Conservation (phyloP, 2,113 vertebrate species). For the Myotis yumanensis region DNA sequence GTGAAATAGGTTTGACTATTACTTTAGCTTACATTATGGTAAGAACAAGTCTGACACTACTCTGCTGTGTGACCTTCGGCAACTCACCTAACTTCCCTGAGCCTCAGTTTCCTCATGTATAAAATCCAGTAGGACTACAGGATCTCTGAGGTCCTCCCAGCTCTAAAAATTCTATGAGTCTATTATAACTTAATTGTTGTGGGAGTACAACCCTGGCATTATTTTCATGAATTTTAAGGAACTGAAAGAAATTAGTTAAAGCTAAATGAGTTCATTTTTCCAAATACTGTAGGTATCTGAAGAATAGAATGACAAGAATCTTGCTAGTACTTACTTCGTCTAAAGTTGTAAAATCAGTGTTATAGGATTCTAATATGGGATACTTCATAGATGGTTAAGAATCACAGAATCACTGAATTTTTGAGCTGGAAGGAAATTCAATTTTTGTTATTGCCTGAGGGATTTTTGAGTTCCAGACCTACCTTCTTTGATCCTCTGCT, state of each 20-base stretch:
- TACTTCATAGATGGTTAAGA: not conserved
- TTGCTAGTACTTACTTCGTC: not conserved
- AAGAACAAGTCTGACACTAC: conserved; percentile 13
- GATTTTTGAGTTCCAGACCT: conserved; percentile 74
- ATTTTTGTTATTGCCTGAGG: conserved; percentile 75
- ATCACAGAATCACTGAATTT: conserved; percentile 69
- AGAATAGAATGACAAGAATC: not conserved
- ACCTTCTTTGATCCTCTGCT: conserved; percentile 80
- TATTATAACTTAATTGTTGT: conserved; percentile 59
- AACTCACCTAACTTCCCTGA: conserved; percentile 46
- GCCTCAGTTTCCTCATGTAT: conserved; percentile 18
- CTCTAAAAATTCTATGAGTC: conserved; percentile 72
- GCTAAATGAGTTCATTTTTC: not conserved
- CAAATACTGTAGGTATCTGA: not conserved
- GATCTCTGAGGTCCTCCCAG: conserved; percentile 59
- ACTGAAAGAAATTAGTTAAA: conserved; percentile 35
- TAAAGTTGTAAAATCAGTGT: not conserved
- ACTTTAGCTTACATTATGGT: not conserved
- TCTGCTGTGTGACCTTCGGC: not conserved
- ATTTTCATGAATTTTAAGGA: conserved; percentile 57
- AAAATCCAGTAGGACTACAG: conserved; percentile 56
- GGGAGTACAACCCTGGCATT: not conserved
- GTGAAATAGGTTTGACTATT: conserved; percentile 27
- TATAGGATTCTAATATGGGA: not conserved
- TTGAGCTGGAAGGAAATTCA: conserved; percentile 75